Percentiles rank a stretch among this genome's conserved stretches.
Evolutionary conservation across 1,140 invertebrate species (phyloP).

Genomic region (Spodoptera frugiperda): DNA sequence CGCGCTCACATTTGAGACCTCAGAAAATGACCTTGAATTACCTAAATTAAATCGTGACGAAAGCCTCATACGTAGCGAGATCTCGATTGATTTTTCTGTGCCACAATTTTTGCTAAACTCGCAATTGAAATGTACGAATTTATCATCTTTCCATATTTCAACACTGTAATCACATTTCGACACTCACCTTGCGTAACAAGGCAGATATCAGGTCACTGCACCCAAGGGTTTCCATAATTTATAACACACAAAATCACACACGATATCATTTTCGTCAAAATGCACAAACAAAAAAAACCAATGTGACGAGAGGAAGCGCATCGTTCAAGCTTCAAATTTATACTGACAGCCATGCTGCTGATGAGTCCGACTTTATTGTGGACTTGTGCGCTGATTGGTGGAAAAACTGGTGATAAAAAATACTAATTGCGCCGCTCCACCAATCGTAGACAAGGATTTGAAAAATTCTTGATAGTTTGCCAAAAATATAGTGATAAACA

Average conservation of each 20-base stretch:
- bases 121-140: conserved; percentile 17
- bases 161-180: conserved; percentile 42
- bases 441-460: conserved; percentile 73
- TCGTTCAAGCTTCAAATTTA: conserved; percentile 93
- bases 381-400: conserved; percentile 88
- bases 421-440: conserved; percentile 63
- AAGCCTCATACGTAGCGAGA: conserved; percentile 64
- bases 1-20: conserved; percentile 57
- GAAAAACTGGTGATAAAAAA: conserved; percentile 70
- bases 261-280: conserved; percentile 84
- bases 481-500: conserved; percentile 62
- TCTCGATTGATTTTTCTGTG: conserved; percentile 65
- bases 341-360: conserved; percentile 95
- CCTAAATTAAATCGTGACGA: conserved; percentile 64
- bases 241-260: conserved; percentile 76
- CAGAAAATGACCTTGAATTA: conserved; percentile 65
- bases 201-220: conserved; percentile 83
- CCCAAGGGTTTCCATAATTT: conserved; percentile 81
- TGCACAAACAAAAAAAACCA: conserved; percentile 85
- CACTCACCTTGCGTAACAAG: conserved; percentile 75
- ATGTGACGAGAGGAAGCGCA: conserved; percentile 91
- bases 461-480: conserved; percentile 71
- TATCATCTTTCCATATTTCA: conserved; percentile 45
- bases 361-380: conserved; percentile 92
- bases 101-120: conserved; percentile 53